Evolutionary conservation across 1,140 invertebrate genomes (phyloP), one percentile per base, ranked within the genome.

Genomic region (Cotesia vestalis): DNA sequence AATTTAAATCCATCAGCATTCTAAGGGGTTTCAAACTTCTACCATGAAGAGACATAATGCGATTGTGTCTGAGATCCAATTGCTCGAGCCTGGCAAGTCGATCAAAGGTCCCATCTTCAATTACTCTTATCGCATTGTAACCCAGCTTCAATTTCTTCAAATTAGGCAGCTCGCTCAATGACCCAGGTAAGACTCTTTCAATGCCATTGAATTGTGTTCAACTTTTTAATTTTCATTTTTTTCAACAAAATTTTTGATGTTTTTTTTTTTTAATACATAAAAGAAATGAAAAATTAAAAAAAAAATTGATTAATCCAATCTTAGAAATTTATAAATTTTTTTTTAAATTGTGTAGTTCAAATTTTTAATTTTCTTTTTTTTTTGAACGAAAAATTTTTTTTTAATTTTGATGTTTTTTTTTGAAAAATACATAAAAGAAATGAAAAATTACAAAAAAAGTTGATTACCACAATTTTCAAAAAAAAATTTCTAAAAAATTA

Each of bases 11-110:
- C 69, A 90, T 88, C 0, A 96, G 79, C 38, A 89, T 86, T 1
- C 85, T 79, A 8, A 94, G 84, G 0, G 92, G 89, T 64, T 87
- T 85, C 3, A 96, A 90, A 27, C 92, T 89, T 66, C 91, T 89
- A 20, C 91, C 89, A 74, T 93, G 89, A 20, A 96, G 80, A 1
- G 87, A 87, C 2, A 90, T 85, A 17, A 96, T 84, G 78, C 92
- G 88, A 83, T 96, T 96, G n/a, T 91, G 90, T 66, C 89, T 90
- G 2, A 95, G 78, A 78, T 94, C 92, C n/a, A 96, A 79, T 70
- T 90, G 85, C 85, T 96, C 93, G 52, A 96, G 79, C 35, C 90
- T 88, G n/a, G 84, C 81, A 55, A 95, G 86, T 27, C 93, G 93
- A 52, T 89, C 88, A 61, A 96, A 92, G 0, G 91, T 89, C 1